Evolutionary conservation across 2,797 vertebrate species (phyloP).

Genomic region (Luscinia megarhynchos): DNA sequence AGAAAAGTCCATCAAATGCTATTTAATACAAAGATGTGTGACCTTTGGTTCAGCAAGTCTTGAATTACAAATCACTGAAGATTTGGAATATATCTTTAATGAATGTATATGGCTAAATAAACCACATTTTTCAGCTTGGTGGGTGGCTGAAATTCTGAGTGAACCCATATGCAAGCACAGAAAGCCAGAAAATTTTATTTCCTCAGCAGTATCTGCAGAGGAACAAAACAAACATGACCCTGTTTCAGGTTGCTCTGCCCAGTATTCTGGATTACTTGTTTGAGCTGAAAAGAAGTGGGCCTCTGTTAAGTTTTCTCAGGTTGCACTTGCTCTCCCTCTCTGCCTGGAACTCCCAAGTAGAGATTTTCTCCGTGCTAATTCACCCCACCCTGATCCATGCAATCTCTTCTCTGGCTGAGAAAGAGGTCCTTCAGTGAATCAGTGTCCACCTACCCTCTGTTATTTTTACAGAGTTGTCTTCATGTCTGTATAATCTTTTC

Average conservation of each 20-base stretch:
- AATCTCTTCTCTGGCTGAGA: background rate
- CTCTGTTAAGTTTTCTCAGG: slow-evolving; percentile 41
- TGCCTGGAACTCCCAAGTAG: slow-evolving; percentile 54
- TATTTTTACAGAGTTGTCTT: background rate
- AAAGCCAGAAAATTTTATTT: slow-evolving; percentile 66
- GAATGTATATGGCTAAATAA: slow-evolving; percentile 44
- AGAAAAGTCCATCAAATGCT: background rate
- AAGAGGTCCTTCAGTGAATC: background rate
- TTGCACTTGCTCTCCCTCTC: slow-evolving; percentile 9
- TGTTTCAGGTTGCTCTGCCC: slow-evolving; percentile 60
- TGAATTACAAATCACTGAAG: slow-evolving; percentile 30
- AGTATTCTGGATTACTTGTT: slow-evolving; percentile 32
- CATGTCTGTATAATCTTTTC: background rate
- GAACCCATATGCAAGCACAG: slow-evolving; percentile 65
- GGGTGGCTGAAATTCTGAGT: slow-evolving; percentile 68
- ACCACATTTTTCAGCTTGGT: slow-evolving; percentile 55
- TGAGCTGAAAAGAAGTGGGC: slow-evolving; percentile 25
- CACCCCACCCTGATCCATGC: background rate
- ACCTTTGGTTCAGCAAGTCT: slow-evolving; percentile 25
- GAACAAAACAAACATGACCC: slow-evolving; percentile 71
- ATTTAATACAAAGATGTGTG: background rate
- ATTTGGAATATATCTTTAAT: slow-evolving; percentile 28
- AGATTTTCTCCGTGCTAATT: background rate
- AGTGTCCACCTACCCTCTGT: background rate
- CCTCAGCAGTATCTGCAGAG: slow-evolving; percentile 59